Evolutionary conservation across 1,140 invertebrate species (phyloP).

Genomic region (Oreohelix idahoensis): DNA sequence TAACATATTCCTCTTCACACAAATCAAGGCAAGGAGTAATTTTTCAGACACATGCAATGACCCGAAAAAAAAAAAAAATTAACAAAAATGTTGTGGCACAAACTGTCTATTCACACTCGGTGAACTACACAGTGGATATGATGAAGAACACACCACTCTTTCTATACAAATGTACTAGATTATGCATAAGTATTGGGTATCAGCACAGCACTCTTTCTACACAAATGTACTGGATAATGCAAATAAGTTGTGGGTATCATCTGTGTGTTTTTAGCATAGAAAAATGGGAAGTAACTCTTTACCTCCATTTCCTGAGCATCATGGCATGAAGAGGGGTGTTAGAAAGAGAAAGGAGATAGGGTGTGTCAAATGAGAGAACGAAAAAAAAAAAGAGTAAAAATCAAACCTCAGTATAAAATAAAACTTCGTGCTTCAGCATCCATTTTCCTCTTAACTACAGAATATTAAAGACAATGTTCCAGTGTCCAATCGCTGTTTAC

Average conservation of each 20-base stretch:
- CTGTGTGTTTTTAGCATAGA: background rate
- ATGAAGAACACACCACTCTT: conserved; percentile 7
- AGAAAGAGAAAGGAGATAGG: background rate
- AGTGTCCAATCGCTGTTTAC: no score
- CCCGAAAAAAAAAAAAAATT: background rate
- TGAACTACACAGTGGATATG: background rate
- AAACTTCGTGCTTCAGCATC: background rate
- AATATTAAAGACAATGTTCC: no score
- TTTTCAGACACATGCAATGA: background rate
- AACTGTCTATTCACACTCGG: background rate
- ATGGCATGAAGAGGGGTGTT: background rate
- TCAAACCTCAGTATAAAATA: background rate
- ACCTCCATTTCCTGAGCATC: conserved; percentile 24
- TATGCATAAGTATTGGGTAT: background rate
- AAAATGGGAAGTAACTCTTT: background rate
- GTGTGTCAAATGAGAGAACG: background rate
- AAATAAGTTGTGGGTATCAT: background rate
- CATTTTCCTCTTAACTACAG: no score
- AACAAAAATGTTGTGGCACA: background rate
- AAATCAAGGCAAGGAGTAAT: background rate
- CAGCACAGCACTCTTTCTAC: conserved; percentile 9
- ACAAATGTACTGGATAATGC: background rate
- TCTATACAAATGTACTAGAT: conserved; percentile 1
- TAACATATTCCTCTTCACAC: background rate
- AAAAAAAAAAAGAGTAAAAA: background rate